These are phyloP conservation scores for Drosophila lowei DNA, from an alignment of 1,140 invertebrate genomes.

Conservation along the genomic window DNA sequence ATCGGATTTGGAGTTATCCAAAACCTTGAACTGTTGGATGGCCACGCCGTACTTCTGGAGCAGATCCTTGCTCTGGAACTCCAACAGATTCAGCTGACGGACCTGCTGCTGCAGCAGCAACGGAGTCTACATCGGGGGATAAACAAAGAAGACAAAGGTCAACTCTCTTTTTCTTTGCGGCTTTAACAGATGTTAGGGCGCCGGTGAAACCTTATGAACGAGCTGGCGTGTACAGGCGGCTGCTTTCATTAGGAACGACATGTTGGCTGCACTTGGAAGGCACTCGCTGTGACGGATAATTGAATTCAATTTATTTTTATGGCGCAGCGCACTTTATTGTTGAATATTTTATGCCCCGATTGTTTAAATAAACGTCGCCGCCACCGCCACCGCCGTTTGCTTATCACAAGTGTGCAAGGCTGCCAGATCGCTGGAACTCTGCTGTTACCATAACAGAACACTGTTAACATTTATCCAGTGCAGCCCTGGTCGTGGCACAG, in stretches of 20 bases:
- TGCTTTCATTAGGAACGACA: constrained; percentile 63
- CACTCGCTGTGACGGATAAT: neutral
- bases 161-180: constrained; percentile 11
- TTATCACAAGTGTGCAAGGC: constrained; percentile 10
- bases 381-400: constrained; percentile 24
- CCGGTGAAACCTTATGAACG: constrained; percentile 71
- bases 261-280: constrained; percentile 27
- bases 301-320: constrained; percentile 25
- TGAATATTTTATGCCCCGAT: neutral
- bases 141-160: constrained; percentile 73
- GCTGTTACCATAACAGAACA: no score
- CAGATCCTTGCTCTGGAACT: constrained; percentile 98
- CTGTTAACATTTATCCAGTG: no score
- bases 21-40: constrained; percentile 96
- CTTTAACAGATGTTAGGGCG: constrained; percentile 41
- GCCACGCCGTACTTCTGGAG: constrained; percentile 94
- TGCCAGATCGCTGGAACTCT: no score
- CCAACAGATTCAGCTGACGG: constrained; percentile 94
- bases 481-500: no score
- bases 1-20: constrained; percentile 88
- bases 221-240: constrained; percentile 46
- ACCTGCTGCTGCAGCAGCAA: constrained; percentile 57
- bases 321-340: constrained; percentile 19
- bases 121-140: constrained; percentile 21
- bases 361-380: constrained; percentile 59